phyloP scores from a whole-genome alignment of 2,888 invertebrate species.

The Hirtodrosophila cameraria region DNA sequence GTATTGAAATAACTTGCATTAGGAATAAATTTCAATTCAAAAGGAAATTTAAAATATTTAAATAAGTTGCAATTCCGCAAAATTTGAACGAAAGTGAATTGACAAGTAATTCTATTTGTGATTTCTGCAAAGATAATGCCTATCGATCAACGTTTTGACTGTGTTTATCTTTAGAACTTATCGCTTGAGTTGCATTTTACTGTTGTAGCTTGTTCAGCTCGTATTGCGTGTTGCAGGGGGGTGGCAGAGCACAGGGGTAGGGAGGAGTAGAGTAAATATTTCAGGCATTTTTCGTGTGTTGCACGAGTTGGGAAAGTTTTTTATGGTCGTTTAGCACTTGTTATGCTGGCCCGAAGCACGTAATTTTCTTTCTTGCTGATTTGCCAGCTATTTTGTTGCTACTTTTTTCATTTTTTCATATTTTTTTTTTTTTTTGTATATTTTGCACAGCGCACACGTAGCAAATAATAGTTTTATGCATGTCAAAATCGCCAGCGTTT shows the following conservation, averaged over 20 bases:
- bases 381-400: constrained; percentile 32
- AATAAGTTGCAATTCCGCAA: no score
- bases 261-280: constrained; percentile 4
- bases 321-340: constrained; percentile 54
- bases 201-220: constrained; percentile 12
- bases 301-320: constrained; percentile 33
- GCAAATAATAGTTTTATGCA: constrained; percentile 6
- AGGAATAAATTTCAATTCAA: no score
- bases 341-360: constrained; percentile 37
- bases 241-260: neutral
- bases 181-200: constrained; percentile 2
- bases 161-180: neutral
- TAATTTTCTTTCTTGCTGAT: constrained; percentile 39
- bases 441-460: constrained; percentile 52
- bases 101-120: no score
- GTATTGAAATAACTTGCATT: no score
- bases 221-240: constrained; percentile 1
- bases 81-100: no score
- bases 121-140: no score
- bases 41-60: no score
- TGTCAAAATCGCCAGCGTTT: no score
- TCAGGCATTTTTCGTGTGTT: constrained; percentile 26
- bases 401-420: no score
- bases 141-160: neutral
- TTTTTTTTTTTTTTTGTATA: no score